Conservation (phyloP, 2,888 invertebrate species). For the Loripinus fragilis region DNA sequence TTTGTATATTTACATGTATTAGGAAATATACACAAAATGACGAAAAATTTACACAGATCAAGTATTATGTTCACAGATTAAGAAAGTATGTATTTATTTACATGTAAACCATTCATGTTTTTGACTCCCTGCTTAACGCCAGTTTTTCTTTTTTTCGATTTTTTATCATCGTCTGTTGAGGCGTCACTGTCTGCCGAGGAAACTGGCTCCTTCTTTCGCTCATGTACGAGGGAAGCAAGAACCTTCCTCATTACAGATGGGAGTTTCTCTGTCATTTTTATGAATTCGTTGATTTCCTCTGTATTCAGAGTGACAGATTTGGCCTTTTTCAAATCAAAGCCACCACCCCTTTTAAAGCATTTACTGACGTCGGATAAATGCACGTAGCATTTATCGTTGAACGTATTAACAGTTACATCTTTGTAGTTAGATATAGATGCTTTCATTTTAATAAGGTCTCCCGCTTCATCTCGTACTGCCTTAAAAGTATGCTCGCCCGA, state of each 20-base stretch:
- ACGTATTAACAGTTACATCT: background rate
- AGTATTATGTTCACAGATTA: too few species aligned
- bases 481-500: background rate
- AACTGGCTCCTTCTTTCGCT: background rate
- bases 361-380: conserved; percentile 8
- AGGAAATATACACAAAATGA: too few species aligned
- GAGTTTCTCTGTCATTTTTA: background rate
- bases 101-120: too few species aligned
- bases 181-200: background rate
- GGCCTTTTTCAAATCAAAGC: background rate
- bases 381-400: background rate
- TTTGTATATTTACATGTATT: too few species aligned
- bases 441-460: background rate
- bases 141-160: too few species aligned
- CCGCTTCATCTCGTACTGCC: background rate
- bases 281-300: background rate
- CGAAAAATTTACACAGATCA: too few species aligned
- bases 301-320: conserved; percentile 8
- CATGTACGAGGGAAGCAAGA: background rate
- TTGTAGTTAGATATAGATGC: background rate
- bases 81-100: too few species aligned
- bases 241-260: background rate
- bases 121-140: too few species aligned
- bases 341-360: background rate
- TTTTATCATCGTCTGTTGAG: too few species aligned